Conservation (phyloP, 2,888 invertebrate genomes). For the Deladenus siricidicola region DNA sequence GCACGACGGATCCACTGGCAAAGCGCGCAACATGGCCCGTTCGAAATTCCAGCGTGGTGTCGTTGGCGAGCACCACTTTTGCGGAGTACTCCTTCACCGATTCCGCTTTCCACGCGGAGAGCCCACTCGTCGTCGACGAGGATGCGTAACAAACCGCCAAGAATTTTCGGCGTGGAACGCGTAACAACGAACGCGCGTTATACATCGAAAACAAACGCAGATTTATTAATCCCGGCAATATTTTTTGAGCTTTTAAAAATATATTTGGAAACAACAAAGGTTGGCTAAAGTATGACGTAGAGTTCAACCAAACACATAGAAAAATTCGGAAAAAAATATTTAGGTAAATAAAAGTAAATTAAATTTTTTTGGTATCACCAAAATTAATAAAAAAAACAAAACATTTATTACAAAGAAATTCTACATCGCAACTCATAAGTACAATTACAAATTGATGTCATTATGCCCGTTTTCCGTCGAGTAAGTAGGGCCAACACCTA, state of each 20-base stretch:
- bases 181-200: not conserved
- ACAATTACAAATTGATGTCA: no score
- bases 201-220: not conserved
- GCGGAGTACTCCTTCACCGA: not conserved
- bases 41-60: constrained; percentile 18
- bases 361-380: no score
- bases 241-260: not conserved
- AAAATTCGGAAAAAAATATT: no score
- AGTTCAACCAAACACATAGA: no score
- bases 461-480: not conserved
- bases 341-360: no score
- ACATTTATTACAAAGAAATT: no score
- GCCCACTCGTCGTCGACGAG: not conserved
- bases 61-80: not conserved
- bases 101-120: not conserved
- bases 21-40: constrained; percentile 56
- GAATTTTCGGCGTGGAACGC: not conserved
- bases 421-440: no score
- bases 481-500: not conserved
- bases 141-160: not conserved
- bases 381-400: no score
- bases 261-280: not conserved
- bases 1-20: constrained; percentile 56
- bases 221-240: not conserved
- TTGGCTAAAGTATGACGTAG: no score